Evolutionary conservation across 2,888 invertebrate genomes (phyloP), one percentile per base, ranked within the genome.

Genomic region (Drosophila neotestacea): DNA sequence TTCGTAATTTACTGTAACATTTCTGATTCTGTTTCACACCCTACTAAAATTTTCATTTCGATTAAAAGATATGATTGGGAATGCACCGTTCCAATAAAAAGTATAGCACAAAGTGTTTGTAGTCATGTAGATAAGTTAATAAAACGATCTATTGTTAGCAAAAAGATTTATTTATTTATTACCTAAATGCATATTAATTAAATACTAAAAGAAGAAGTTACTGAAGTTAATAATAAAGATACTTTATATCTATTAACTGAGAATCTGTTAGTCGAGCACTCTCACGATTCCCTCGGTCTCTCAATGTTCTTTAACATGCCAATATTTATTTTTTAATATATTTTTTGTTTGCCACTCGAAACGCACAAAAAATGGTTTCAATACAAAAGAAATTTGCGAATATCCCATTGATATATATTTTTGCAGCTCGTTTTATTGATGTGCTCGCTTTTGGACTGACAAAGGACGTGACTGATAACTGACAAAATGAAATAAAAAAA

Each of bases 381-480:
- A 34, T 34, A 52, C 30, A 41, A 56, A 72, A 52, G 11, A 41
- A 16, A 10, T 11, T 11, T 28, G 30, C 3, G 22, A 51, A n/a
- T 46, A 32, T 28, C 27, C 67, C 52, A 63, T 71, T 64, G 68
- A 72, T 72, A 74, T 70, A 64, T 46, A 54, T 75, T 82, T 85
- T 85, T 62, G 63, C 77, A 73, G 36, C 66, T 70, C 58, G 61
- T 65, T 84, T 79, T 81, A 62, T 81, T 86, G 70, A 79, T 62
- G 74, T 46, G 46, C 38, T 46, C 46, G 38, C 66, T 52, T 50
- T 63, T 48, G 62, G 47, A 28, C 79, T 81, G 81, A 81, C 83
- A 83, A 83, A 83, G 72, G 77, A 70, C 69, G 69, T 70, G 81
- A 83, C 84, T 68, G 70, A 86, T 72, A 79, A 61, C 79, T 77